Evolutionary conservation across 2,797 vertebrate genomes (phyloP).

Genomic region (Spizella passerina): DNA sequence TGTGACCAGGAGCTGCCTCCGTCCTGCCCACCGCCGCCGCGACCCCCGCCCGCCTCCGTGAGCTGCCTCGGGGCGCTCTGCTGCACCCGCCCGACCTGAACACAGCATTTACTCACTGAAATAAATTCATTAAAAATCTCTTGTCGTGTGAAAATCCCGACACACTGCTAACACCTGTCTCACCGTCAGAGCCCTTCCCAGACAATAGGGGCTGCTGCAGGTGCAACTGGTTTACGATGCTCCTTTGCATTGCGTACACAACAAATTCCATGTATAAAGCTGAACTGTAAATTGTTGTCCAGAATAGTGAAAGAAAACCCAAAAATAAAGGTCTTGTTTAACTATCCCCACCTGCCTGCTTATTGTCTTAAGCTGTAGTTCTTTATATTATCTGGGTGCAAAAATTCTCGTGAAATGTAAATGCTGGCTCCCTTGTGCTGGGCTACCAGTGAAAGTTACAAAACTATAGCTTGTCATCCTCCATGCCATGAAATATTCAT

Average conservation of each 20-base stretch:
- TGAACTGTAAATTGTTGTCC: neutral
- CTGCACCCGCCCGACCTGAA: neutral
- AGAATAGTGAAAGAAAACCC: neutral
- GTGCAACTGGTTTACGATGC: conserved; percentile 70
- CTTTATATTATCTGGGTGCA: conserved; percentile 14
- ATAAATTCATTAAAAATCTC: neutral
- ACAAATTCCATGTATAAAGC: conserved; percentile 35
- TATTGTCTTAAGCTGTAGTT: neutral
- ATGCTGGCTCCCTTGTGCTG: neutral
- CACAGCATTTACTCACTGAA: neutral
- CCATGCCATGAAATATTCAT: conserved; percentile 71
- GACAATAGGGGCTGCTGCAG: conserved; percentile 55
- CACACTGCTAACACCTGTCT: neutral
- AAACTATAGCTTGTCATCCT: conserved; percentile 61
- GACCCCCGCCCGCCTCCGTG: neutral
- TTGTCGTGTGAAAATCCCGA: neutral
- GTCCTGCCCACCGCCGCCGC: neutral
- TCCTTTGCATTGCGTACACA: conserved; percentile 9
- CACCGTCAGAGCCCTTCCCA: neutral
- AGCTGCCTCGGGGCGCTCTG: conserved; percentile 20
- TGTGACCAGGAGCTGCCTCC: neutral
- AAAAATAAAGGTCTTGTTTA: neutral
- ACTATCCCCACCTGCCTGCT: neutral
- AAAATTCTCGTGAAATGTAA: neutral
- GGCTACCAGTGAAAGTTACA: conserved; percentile 49